Conservation (phyloP, 2,888 invertebrate genomes). For the Rotaria macrura region DNA sequence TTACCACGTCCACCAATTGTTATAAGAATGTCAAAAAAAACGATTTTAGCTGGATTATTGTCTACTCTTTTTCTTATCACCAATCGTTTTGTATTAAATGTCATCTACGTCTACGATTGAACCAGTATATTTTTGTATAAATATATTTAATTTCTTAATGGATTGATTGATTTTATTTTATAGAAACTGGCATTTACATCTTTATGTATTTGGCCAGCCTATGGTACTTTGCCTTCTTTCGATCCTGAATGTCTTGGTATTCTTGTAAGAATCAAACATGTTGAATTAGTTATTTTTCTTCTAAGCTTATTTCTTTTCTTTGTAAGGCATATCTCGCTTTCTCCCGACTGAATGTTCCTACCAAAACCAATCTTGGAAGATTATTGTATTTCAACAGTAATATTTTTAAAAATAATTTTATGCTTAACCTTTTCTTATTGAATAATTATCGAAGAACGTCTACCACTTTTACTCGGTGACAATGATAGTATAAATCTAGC, state of each 20-base stretch:
- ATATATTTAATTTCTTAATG: not conserved
- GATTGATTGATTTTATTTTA: not conserved
- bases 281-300: not conserved
- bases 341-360: not conserved
- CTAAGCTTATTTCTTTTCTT: too few relatives aligned
- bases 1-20: not conserved
- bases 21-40: not conserved
- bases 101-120: not conserved
- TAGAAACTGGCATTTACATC: constrained; percentile 13
- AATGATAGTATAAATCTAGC: not conserved
- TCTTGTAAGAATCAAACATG: not conserved
- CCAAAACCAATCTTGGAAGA: not conserved
- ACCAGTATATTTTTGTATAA: not conserved
- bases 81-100: not conserved
- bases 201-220: not conserved
- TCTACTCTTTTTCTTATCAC: not conserved
- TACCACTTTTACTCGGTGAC: not conserved
- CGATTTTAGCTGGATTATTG: not conserved
- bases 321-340: not conserved
- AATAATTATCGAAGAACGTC: not conserved
- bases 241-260: constrained; percentile 14
- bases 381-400: not conserved
- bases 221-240: not conserved
- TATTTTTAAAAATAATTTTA: too few relatives aligned
- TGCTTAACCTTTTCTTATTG: too few relatives aligned